Conservation (phyloP, 2,888 invertebrate species). For the Oeneis ivallda region DNA sequence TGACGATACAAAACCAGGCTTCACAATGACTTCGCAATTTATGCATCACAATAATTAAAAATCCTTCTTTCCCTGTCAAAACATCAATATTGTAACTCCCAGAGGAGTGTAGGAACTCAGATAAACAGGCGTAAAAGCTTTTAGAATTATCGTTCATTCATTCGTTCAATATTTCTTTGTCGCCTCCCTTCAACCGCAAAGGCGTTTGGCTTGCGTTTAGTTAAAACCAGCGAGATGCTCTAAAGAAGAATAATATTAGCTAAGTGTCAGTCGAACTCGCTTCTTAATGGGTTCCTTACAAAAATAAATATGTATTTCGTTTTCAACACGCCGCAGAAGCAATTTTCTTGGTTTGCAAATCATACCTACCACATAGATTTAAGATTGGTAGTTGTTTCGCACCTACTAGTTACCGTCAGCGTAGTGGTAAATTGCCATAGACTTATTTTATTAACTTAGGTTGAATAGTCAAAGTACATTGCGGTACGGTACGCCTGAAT, state of each 20-base stretch:
- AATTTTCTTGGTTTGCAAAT: too few species aligned
- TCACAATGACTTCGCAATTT: conserved; percentile 25
- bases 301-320: neutral
- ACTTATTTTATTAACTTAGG: too few species aligned
- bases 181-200: conserved; percentile 61
- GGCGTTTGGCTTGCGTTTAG: conserved; percentile 61
- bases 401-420: too few species aligned
- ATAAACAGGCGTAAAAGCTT: conserved; percentile 73
- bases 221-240: conserved; percentile 54
- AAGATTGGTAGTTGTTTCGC: too few species aligned
- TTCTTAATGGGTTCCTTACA: neutral
- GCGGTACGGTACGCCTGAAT: too few species aligned
- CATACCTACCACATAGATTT: too few species aligned
- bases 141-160: conserved; percentile 77
- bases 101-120: conserved; percentile 59
- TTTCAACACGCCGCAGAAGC: neutral
- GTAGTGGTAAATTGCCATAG: too few species aligned
- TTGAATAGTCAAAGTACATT: too few species aligned
- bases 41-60: conserved; percentile 40
- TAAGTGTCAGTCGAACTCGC: neutral
- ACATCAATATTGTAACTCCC: conserved; percentile 75
- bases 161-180: conserved; percentile 75
- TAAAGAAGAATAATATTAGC: conserved; percentile 49
- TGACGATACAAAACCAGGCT: conserved; percentile 9
- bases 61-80: conserved; percentile 62